Evolutionary conservation across 2,113 vertebrate species (phyloP), one percentile per base, ranked within the genome.

Genomic region (Phyllostomus hastatus): DNA sequence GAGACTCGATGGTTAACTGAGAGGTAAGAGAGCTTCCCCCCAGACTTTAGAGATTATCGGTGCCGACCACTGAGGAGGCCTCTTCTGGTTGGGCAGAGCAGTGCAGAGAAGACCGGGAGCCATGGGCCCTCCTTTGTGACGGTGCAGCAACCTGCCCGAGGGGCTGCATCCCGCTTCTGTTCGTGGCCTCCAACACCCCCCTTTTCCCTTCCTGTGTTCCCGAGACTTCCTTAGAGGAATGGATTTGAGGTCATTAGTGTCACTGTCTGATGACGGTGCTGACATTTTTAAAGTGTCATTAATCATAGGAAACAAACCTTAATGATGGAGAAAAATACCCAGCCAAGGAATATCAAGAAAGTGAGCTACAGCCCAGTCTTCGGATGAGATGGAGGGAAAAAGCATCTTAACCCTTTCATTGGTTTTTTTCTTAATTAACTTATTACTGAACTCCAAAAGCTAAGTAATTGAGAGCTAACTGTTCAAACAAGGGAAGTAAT

Each of bases 231-330:
- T 97, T 78, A 95, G 88, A 97, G 88, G 78, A 95, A 88, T 82
- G 88, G 91, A 88, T 96, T 90, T 85, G 88, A 94, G 70, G 67
- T 81, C 76, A 83, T 94, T 96, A 95, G 85, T 94, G 69, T 94
- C 94, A 66, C 91, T 95, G 78, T 95, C 96, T 95, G 90, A 95
- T 94, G 95, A 66, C 90, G 70, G 72, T 88, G 90, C 92, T 97
- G 96, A 97, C 95, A 80, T 97, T 94, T 95, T 96, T 92, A 95
- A 97, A 98, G 96, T 96, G 85, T 88, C 85, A 86, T 96, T 97
- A 96, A 97, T 97, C 96, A 91, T 94, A 91, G 88, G 82, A 97
- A 96, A 95, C 96, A n/a, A 87, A 97, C 94, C 69, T 97, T 89
- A 97, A 94, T 79, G 73, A 93, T 93, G 89, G 5, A 80, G 54